Evolutionary conservation across 2,113 vertebrate genomes (phyloP).

Genomic region (Tenebrosternarchus preto): DNA sequence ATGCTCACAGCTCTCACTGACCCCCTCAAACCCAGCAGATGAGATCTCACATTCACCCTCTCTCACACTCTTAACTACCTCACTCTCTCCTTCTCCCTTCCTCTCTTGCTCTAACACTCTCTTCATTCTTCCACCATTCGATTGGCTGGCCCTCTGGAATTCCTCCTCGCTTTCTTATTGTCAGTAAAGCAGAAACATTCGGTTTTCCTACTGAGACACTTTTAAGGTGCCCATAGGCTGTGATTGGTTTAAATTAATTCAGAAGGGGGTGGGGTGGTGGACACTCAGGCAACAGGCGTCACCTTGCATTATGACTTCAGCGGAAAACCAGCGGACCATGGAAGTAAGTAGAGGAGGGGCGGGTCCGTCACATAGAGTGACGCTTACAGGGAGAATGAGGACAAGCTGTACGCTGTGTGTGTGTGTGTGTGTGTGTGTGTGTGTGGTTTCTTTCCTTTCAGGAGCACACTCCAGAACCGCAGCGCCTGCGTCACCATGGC

Average conservation of each 20-base stretch:
- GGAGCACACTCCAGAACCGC: constrained; percentile 47
- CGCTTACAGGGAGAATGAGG: constrained; percentile 63
- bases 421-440: no score
- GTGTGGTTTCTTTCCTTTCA: constrained; percentile 34
- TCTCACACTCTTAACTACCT: neutral
- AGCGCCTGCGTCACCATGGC: constrained; percentile 23
- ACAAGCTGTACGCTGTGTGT: constrained; percentile 55
- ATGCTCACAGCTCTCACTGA: constrained; percentile 38
- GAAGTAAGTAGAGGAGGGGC: constrained; percentile 62
- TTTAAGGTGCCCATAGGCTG: constrained; percentile 13
- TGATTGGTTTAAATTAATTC: constrained; percentile 38
- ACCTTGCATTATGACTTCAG: constrained; percentile 42
- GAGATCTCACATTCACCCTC: neutral
- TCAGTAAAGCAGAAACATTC: neutral
- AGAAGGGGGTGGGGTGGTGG: constrained; percentile 29
- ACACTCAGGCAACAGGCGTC: constrained; percentile 43
- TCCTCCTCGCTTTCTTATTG: neutral
- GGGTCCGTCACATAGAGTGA: constrained; percentile 57
- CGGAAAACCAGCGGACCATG: constrained; percentile 25
- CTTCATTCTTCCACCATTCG: neutral
- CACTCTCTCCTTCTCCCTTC: neutral
- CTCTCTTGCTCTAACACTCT: neutral
- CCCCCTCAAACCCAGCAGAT: neutral
- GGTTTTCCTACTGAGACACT: neutral
- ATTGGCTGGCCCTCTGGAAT: constrained; percentile 9